Percentiles rank a stretch among this genome's conserved stretches.
Evolutionary conservation across 2,888 invertebrate genomes (phyloP).

Genomic region (Erebia epiphron): DNA sequence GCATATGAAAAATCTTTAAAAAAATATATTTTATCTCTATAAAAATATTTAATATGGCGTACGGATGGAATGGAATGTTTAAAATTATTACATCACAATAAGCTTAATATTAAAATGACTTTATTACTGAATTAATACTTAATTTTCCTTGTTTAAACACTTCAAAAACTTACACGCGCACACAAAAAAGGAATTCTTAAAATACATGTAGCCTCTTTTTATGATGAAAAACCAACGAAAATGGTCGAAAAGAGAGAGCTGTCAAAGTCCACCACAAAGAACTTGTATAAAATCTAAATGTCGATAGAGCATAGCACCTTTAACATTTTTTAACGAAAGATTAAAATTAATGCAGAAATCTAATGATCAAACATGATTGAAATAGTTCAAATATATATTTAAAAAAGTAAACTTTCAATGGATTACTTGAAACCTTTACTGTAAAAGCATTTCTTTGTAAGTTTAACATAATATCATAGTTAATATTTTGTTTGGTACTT

Average conservation of each 20-base stretch:
- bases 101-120: constrained; percentile 35
- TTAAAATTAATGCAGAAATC: too few species aligned
- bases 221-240: neutral
- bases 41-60: constrained; percentile 68
- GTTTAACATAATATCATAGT: too few species aligned
- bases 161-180: constrained; percentile 32
- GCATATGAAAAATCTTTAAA: constrained; percentile 41
- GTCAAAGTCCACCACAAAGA: neutral
- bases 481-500: too few species aligned
- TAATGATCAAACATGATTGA: too few species aligned
- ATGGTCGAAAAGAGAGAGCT: constrained; percentile 5
- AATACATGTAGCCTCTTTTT: neutral
- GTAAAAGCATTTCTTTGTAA: too few species aligned
- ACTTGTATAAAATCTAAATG: too few species aligned
- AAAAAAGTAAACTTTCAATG: too few species aligned
- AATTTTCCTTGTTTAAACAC: constrained; percentile 16
- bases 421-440: too few species aligned
- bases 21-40: constrained; percentile 45
- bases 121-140: constrained; percentile 19
- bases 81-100: constrained; percentile 45
- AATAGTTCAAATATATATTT: too few species aligned
- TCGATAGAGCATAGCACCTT: too few species aligned
- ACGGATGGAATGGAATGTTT: constrained; percentile 60
- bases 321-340: too few species aligned
- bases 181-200: constrained; percentile 17